Evolutionary conservation across 2,888 invertebrate genomes (phyloP).

Genomic region (Noctuana brunneofusca): DNA sequence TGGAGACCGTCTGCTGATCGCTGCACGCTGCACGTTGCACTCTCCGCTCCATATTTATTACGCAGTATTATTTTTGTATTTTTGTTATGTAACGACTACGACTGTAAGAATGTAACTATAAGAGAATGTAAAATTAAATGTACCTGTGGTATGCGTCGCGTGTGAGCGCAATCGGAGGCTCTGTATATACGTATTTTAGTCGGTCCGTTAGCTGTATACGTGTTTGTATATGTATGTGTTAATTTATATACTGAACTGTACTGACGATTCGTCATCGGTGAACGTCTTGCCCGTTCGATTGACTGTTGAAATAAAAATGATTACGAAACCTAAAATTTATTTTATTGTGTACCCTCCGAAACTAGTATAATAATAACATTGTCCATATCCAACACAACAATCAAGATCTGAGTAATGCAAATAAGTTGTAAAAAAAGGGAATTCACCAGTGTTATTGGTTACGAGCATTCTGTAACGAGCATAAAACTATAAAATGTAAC

Average conservation of each 20-base stretch:
- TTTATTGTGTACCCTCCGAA: conserved; percentile 3
- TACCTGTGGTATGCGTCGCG: conserved; percentile 37
- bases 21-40: conserved; percentile 27
- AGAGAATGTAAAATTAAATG: conserved; percentile 23
- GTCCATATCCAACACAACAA: not conserved
- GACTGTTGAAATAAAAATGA: conserved; percentile 64
- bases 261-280: conserved; percentile 45
- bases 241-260: conserved; percentile 44
- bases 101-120: conserved; percentile 38
- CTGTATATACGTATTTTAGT: conserved; percentile 43
- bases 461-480: too few species aligned
- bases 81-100: conserved; percentile 56
- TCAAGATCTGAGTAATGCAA: not conserved
- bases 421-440: too few species aligned
- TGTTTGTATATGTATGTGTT: conserved; percentile 45
- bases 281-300: conserved; percentile 56
- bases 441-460: too few species aligned
- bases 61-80: conserved; percentile 77
- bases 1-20: conserved; percentile 84
- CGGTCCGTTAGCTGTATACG: conserved; percentile 42
- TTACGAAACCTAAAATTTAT: conserved; percentile 41
- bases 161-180: conserved; percentile 37
- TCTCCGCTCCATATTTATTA: conserved; percentile 61
- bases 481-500: too few species aligned
- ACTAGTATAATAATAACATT: not conserved